Base-by-base conservation (phyloP, 2,113 vertebrate genomes). In the Notiomystis cincta region DNA sequence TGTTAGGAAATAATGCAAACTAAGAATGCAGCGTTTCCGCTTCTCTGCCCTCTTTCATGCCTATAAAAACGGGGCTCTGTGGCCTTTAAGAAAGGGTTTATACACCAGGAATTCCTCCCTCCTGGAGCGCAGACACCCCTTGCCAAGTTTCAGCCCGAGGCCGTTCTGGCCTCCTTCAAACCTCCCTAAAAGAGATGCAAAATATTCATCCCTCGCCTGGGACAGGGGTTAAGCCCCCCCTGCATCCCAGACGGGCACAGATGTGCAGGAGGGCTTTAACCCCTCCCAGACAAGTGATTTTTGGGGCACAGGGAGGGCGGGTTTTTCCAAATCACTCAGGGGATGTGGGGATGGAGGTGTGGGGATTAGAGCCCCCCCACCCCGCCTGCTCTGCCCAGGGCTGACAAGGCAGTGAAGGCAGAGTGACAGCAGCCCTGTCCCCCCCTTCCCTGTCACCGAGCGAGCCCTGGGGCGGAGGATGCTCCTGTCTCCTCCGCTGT, bases 31-130 rank as follows among this genome's bases (percentile, higher is more conserved):
- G 44, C 31, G 6, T 83, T 95, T 92, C 84, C 35, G 30, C 83
- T 92, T 47, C 64, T 93, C 91, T 89, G 86, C 92, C 25, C 30
- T 83, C 94, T 83, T 90, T 93, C 81, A 44, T 14, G 61, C 48
- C 76, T 21, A 6, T 28, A 35, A 75, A 90, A 92, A 62, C 18
- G 10, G 20, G 22, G 61, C 73, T 83, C 67, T 69, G 61, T 28
- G 50, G 62, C 50, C 72, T 95, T 61, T 13, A 23, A 78, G 72
- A 73, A 78, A 56, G 45, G 45, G 11, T 50, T 85, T 88, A 30
- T 70, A 83, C 77, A 48, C 76, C 15, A 83, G 33, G 56, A 80
- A 89, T 86, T 58, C 33, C 31, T 90, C 62, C 84, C 82, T 73
- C 37, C 92, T 86, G 89, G 73, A 81, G 88, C 0, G 54, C 37